Evolutionary conservation across 2,113 vertebrate species (phyloP).

Genomic region (Crocuta crocuta): DNA sequence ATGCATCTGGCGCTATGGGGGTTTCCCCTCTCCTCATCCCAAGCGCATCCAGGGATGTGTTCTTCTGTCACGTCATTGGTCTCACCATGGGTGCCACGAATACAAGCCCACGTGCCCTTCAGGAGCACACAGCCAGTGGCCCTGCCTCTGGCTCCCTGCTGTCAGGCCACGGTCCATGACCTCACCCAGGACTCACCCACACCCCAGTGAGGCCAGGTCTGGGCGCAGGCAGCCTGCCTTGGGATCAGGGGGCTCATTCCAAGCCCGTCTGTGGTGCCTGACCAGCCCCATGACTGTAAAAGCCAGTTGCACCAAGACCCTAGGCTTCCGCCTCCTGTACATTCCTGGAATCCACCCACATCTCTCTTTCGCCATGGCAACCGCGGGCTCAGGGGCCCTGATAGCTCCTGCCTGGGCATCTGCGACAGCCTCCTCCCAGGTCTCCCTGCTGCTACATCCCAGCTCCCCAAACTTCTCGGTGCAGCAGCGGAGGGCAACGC

Average conservation of each 20-base stretch:
- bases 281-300: not conserved
- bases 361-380: slow-evolving; percentile 28
- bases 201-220: not conserved
- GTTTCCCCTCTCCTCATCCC: not conserved
- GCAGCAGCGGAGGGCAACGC: not conserved
- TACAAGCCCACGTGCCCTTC: not conserved
- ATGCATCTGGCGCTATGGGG: not conserved
- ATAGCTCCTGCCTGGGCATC: not conserved
- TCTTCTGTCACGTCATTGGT: not conserved
- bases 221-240: not conserved
- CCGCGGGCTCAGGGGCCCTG: not conserved
- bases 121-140: not conserved
- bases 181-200: not conserved
- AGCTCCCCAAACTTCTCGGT: not conserved
- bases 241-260: not conserved
- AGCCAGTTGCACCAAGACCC: not conserved
- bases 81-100: not conserved
- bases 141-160: not conserved
- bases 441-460: not conserved
- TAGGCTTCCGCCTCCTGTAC: not conserved
- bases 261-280: not conserved
- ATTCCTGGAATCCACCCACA: slow-evolving; percentile 42
- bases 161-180: not conserved
- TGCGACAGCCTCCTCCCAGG: not conserved
- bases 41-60: not conserved